Evolutionary conservation across 2,888 invertebrate genomes (phyloP).

Genomic region (Pseudococcus jackbeardsleyi): DNA sequence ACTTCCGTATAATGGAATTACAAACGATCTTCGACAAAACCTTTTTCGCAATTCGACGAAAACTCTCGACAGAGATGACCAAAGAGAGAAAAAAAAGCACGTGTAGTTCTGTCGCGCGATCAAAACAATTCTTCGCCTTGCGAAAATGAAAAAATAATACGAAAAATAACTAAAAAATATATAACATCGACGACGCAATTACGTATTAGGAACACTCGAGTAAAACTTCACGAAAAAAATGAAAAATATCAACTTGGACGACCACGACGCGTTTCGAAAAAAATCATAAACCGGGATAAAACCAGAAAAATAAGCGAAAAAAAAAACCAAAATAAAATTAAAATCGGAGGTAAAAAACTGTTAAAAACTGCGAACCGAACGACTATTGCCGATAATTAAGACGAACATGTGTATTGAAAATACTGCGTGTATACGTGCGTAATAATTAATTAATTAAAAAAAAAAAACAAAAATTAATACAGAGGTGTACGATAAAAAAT

Average conservation of each 20-base stretch:
- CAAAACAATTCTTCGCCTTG: background rate
- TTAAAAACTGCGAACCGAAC: slow-evolving; percentile 16
- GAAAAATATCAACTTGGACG: background rate
- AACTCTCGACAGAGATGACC: background rate
- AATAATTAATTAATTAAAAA: slow-evolving; percentile 31
- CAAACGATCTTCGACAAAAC: background rate
- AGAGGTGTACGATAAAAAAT: slow-evolving; percentile 40
- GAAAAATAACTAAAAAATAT: background rate
- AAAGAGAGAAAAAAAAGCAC: slow-evolving; percentile 15
- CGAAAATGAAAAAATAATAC: background rate
- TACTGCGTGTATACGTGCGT: slow-evolving; percentile 19
- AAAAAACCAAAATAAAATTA: background rate
- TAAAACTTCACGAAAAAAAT: background rate
- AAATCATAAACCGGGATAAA: background rate
- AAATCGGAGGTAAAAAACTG: background rate
- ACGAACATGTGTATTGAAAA: background rate
- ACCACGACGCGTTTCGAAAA: background rate
- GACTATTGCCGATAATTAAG: background rate
- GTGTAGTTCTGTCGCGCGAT: slow-evolving; percentile 21
- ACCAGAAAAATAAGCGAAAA: slow-evolving; percentile 2
- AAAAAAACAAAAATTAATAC: slow-evolving; percentile 52
- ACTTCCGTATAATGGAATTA: background rate
- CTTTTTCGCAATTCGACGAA: background rate
- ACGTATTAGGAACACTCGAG: slow-evolving; percentile 12
- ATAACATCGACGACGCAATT: slow-evolving; percentile 26